Conservation (phyloP, 2,888 invertebrate genomes). For the Blera fallax region DNA sequence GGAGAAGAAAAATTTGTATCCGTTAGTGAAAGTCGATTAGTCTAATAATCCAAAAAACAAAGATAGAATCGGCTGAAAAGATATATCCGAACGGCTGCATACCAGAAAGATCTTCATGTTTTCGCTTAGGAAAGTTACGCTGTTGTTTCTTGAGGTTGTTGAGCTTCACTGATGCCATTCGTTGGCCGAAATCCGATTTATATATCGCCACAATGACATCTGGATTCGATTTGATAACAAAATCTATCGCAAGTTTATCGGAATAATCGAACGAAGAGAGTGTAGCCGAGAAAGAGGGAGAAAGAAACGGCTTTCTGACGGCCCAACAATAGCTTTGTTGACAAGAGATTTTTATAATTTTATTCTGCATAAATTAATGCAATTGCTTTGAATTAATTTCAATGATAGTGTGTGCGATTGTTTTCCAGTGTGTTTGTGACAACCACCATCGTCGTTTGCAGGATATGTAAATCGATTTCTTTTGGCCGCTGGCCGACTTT, state of each 20-base stretch:
- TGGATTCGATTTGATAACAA: conserved; percentile 21
- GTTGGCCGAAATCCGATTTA: conserved; percentile 73
- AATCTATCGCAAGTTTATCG: background rate
- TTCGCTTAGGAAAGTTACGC: conserved; percentile 76
- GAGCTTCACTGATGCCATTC: conserved; percentile 77
- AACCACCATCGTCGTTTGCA: background rate
- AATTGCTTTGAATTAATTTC: conserved; percentile 52
- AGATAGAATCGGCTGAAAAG: background rate
- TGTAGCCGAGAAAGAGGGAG: conserved; percentile 3
- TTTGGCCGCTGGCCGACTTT: background rate
- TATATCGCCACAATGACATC: conserved; percentile 74
- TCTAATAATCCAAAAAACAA: conserved; percentile 37
- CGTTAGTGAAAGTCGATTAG: background rate
- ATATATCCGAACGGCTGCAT: conserved; percentile 72
- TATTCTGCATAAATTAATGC: conserved; percentile 52
- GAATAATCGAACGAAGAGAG: background rate
- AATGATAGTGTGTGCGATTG: background rate
- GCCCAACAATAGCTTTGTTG: background rate
- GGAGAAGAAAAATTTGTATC: conserved; percentile 6
- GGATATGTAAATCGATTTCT: conserved; percentile 31
- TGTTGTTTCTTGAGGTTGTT: conserved; percentile 75
- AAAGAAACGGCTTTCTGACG: background rate
- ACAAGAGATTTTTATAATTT: conserved; percentile 45
- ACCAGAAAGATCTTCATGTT: conserved; percentile 81
- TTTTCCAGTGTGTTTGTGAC: background rate